Conservation (phyloP, 2,888 invertebrate species). For the Rhabditophanes sp. region DNA sequence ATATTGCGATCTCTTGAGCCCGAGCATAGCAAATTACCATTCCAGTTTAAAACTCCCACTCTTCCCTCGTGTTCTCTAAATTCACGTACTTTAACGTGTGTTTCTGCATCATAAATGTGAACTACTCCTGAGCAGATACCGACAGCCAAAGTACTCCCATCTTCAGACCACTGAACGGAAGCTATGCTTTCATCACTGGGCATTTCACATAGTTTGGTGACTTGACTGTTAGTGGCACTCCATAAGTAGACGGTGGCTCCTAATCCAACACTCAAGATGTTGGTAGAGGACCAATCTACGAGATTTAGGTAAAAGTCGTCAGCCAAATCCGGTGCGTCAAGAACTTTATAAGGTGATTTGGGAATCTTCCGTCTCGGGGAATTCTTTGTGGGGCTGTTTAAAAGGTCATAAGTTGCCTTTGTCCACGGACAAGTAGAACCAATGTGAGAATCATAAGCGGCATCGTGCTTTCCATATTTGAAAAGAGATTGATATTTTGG, state of each 20-base stretch:
- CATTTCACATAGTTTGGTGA: conserved; percentile 83
- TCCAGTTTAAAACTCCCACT: conserved; percentile 44
- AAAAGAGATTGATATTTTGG: too few relatives aligned
- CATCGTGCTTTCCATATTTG: too few relatives aligned
- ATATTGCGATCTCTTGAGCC: conserved; percentile 84
- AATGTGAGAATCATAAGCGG: too few relatives aligned
- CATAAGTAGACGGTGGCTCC: conserved; percentile 94
- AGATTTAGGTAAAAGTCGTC: conserved; percentile 97
- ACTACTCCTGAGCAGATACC: conserved; percentile 55
- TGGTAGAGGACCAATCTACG: conserved; percentile 97
- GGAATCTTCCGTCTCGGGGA: background rate
- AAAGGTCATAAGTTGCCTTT: too few relatives aligned
- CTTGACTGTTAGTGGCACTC: conserved; percentile 95
- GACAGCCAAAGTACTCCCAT: conserved; percentile 87
- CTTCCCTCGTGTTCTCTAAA: conserved; percentile 30
- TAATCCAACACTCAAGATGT: conserved; percentile 88
- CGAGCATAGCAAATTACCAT: conserved; percentile 50
- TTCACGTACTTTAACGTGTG: conserved; percentile 63
- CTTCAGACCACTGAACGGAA: conserved; percentile 94
- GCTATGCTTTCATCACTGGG: conserved; percentile 60
- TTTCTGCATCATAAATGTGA: conserved; percentile 92
- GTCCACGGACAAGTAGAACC: too few relatives aligned
- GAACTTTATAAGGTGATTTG: conserved; percentile 46
- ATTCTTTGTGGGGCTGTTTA: too few relatives aligned
- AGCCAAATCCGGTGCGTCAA: conserved; percentile 87